Percentiles rank a stretch among this genome's conserved stretches.
Conservation (phyloP, 2,113 vertebrate genomes). For the Syngnathus typhle region DNA sequence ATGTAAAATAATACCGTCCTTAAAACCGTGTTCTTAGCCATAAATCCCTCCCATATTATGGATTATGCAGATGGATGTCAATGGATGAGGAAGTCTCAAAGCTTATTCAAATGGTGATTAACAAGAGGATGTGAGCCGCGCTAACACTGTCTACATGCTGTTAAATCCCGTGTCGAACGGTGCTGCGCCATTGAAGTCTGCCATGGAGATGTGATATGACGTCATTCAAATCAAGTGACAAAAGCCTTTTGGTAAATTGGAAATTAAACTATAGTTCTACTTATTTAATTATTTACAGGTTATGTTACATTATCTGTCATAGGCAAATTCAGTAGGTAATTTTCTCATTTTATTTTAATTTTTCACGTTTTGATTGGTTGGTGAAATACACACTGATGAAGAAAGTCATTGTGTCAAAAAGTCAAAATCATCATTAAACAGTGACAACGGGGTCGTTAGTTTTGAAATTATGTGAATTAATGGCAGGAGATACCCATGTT, state of each 20-base stretch:
- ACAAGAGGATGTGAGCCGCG: conserved; percentile 29
- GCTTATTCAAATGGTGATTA: conserved; percentile 36
- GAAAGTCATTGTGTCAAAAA: neutral
- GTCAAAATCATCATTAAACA: neutral
- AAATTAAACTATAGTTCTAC: too few species aligned
- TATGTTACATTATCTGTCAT: too few species aligned
- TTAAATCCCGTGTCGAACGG: conserved; percentile 19
- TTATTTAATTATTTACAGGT: too few species aligned
- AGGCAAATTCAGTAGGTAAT: too few species aligned
- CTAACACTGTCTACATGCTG: conserved; percentile 15
- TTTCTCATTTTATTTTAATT: too few species aligned
- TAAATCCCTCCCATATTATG: conserved; percentile 52
- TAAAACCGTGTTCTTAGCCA: conserved; percentile 33
- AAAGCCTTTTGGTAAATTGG: neutral
- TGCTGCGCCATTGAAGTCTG: conserved; percentile 6
- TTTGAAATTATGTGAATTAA: neutral
- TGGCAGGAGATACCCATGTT: neutral
- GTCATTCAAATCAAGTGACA: neutral
- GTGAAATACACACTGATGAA: neutral
- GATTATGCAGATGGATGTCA: conserved; percentile 54
- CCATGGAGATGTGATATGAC: neutral
- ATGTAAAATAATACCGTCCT: conserved; percentile 19
- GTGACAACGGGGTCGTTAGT: neutral
- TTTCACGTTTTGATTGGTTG: neutral
- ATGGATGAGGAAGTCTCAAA: conserved; percentile 37